Evolutionary conservation across 2,797 vertebrate species (phyloP).

Genomic region (Furcifer pardalis): DNA sequence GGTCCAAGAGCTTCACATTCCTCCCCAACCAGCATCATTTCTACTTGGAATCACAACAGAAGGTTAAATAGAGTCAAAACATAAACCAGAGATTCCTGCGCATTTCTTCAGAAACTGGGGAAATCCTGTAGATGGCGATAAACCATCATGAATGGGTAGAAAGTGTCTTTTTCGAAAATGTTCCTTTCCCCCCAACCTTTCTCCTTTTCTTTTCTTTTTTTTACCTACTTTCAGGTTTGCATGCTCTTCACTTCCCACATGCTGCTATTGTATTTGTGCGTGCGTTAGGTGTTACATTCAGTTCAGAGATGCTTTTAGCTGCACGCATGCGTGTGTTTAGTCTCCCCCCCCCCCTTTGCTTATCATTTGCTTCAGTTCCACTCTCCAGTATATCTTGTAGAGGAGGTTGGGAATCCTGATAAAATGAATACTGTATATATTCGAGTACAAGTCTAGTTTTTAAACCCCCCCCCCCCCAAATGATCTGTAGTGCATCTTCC

Average conservation of each 20-base stretch:
- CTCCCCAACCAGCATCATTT: not conserved
- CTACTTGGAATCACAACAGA: not conserved
- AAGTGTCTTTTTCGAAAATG: not conserved
- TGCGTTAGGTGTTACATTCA: too few relatives aligned
- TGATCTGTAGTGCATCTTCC: too few relatives aligned
- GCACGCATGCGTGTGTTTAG: too few relatives aligned
- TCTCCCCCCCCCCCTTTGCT: constrained; percentile 34
- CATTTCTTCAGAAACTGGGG: not conserved
- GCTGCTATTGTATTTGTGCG: too few relatives aligned
- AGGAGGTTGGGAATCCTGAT: constrained; percentile 56
- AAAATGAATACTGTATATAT: too few relatives aligned
- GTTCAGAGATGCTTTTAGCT: too few relatives aligned
- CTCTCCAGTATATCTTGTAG: constrained; percentile 55
- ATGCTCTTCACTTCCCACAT: not conserved
- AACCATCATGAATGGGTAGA: constrained; percentile 72
- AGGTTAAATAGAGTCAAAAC: not conserved
- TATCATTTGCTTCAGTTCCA: constrained; percentile 57
- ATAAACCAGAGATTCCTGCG: not conserved
- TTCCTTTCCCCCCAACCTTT: not conserved
- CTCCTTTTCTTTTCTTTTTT: not conserved
- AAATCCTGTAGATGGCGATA: constrained; percentile 81
- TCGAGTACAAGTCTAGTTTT: too few relatives aligned
- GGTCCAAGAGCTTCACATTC: not conserved
- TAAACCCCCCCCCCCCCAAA: too few relatives aligned
- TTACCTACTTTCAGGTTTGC: not conserved